Conservation (phyloP, 2,113 vertebrate genomes). For the Struthidea cinerea region DNA sequence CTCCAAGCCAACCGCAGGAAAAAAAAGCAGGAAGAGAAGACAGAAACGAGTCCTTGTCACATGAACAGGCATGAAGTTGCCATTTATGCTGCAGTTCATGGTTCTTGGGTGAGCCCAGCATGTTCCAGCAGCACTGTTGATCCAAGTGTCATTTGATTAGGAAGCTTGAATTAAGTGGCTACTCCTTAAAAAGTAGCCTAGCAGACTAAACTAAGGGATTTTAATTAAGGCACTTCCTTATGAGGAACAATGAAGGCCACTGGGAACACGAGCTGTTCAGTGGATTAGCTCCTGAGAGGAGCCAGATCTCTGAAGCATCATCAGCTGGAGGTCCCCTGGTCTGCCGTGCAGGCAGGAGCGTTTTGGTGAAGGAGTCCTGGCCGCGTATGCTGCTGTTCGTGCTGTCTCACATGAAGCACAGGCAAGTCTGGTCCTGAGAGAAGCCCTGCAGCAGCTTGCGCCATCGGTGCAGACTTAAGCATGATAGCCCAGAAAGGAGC, state of each 20-base stretch:
- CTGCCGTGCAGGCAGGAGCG: neutral
- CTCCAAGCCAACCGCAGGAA: neutral
- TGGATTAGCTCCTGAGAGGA: neutral
- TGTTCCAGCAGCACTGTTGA: neutral
- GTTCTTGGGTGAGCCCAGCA: neutral
- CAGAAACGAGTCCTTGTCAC: neutral
- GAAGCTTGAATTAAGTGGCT: neutral
- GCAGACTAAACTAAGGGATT: neutral
- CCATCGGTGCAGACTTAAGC: fast-evolving
- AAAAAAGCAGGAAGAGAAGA: neutral
- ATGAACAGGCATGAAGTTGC: neutral
- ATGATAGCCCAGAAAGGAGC: neutral
- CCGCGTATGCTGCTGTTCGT: neutral
- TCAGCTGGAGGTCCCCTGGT: neutral
- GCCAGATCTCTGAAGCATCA: neutral
- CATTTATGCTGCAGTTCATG: neutral
- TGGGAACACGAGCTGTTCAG: neutral
- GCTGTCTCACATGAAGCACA: neutral
- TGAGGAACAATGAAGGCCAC: neutral
- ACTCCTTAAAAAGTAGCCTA: neutral
- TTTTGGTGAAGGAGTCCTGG: neutral
- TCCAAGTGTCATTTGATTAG: neutral
- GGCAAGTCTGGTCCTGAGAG: neutral
- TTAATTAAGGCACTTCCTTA: neutral
- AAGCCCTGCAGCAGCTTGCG: neutral